phyloP scores from a whole-genome alignment of 2,797 vertebrate species.

The Lophius americanus region DNA sequence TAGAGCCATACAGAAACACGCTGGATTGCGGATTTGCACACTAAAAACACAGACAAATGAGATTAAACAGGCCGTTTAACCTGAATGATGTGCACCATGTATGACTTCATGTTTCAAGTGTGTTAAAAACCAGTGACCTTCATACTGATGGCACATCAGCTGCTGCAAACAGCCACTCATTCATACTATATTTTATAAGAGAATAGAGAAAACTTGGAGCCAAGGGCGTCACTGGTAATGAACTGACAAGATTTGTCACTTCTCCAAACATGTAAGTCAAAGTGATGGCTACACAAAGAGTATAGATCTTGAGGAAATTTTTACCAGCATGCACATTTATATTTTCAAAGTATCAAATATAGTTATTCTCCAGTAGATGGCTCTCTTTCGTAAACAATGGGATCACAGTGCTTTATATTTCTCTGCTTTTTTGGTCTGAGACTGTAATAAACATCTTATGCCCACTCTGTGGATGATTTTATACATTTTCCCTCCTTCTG shows the following conservation, averaged over 20 bases:
- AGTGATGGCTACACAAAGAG: constrained; percentile 32
- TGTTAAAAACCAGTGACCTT: constrained; percentile 60
- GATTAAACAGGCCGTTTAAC: constrained; percentile 25
- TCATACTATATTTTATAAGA: constrained; percentile 58
- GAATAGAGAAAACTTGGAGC: constrained; percentile 43
- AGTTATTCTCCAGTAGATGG: constrained; percentile 69
- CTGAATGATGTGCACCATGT: constrained; percentile 34
- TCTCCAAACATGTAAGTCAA: constrained; percentile 35
- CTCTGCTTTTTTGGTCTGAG: no score
- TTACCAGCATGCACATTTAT: background rate
- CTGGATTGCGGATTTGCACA: constrained; percentile 8
- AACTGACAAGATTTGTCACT: constrained; percentile 54
- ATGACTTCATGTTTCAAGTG: constrained; percentile 33
- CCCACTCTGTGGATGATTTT: background rate
- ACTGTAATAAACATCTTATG: no score
- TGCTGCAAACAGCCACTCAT: constrained; percentile 58
- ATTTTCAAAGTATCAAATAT: constrained; percentile 14
- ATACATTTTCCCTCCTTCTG: background rate
- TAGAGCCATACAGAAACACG: constrained; percentile 4
- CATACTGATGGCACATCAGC: constrained; percentile 50
- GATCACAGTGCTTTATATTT: background rate
- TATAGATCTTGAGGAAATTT: background rate
- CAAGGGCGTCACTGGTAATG: constrained; percentile 43
- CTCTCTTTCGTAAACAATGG: constrained; percentile 66
- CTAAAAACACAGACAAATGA: constrained; percentile 40